Conservation (phyloP, 2,797 vertebrate genomes). For the Synaphobranchus kaupii region DNA sequence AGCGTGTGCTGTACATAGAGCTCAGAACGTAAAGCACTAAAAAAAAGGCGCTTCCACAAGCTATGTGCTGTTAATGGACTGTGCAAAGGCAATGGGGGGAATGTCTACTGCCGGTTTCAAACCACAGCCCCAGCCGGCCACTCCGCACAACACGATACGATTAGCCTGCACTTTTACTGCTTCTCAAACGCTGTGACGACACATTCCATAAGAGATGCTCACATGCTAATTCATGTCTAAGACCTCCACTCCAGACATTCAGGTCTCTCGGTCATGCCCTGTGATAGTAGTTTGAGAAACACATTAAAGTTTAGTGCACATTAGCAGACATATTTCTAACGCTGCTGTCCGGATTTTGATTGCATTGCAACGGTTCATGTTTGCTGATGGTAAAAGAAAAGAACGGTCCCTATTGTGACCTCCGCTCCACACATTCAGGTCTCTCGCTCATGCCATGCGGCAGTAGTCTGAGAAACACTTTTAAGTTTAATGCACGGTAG, state of each 20-base stretch:
- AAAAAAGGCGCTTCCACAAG: not conserved
- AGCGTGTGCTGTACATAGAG: not conserved
- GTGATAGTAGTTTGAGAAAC: not conserved
- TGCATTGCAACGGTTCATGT: not conserved
- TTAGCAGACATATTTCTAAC: not conserved
- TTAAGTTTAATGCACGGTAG: not conserved
- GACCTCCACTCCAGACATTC: too few species aligned
- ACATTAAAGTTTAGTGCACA: not conserved
- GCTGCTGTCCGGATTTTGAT: not conserved
- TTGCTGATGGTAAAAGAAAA: not conserved
- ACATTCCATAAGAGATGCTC: too few species aligned
- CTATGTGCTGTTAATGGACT: not conserved
- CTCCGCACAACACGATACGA: too few species aligned
- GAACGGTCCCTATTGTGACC: not conserved
- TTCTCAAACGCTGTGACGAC: too few species aligned
- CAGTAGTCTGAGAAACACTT: not conserved
- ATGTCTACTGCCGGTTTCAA: too few species aligned
- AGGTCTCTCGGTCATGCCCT: too few species aligned
- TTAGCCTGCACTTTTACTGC: too few species aligned
- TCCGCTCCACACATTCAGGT: too few species aligned
- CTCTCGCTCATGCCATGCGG: not conserved
- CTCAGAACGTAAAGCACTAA: conserved; percentile 11
- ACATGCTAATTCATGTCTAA: too few species aligned
- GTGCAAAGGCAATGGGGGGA: not conserved
- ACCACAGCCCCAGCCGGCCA: too few species aligned